A percentile compares a stretch with the other conserved stretches of the same genome.
These are phyloP conservation scores for Drosophila navojoa DNA, from an alignment of 1,140 invertebrate species.

Conservation along the genomic window DNA sequence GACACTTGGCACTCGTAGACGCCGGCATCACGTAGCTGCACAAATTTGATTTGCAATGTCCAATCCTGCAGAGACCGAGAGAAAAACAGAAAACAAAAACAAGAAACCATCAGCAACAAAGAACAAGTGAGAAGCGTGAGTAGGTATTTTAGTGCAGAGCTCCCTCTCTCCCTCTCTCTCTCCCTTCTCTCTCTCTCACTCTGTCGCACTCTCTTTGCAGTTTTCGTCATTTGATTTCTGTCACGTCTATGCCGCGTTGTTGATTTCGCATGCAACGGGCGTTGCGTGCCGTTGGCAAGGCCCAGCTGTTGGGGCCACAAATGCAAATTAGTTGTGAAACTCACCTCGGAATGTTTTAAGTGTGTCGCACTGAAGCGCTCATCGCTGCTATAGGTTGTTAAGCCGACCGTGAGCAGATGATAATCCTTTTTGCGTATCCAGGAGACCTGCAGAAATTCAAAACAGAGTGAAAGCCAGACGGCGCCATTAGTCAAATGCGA, in stretches of 20 bases:
- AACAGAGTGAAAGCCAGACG: slow-evolving; percentile 12
- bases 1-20: slow-evolving; percentile 95
- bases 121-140: too few species aligned
- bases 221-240: slow-evolving; percentile 18
- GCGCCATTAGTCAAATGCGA: slow-evolving; percentile 66
- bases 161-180: too few species aligned
- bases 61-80: slow-evolving; percentile 88
- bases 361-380: slow-evolving; percentile 93
- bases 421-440: slow-evolving; percentile 93
- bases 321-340: slow-evolving; percentile 62
- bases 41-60: slow-evolving; percentile 93
- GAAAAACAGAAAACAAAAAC: not conserved
- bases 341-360: slow-evolving; percentile 92
- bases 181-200: too few species aligned
- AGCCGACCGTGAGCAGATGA: slow-evolving; percentile 91
- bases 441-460: slow-evolving; percentile 86
- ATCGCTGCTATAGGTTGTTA: slow-evolving; percentile 93
- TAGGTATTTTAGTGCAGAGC: not conserved
- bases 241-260: slow-evolving; percentile 59
- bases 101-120: not conserved
- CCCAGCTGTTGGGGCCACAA: slow-evolving; percentile 14
- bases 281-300: not conserved
- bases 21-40: slow-evolving; percentile 91
- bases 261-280: slow-evolving; percentile 15
- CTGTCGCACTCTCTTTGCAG: too few species aligned